These are phyloP conservation scores for Monomorium pharaonis DNA, from an alignment of 1,140 invertebrate species.

Conservation along the genomic window DNA sequence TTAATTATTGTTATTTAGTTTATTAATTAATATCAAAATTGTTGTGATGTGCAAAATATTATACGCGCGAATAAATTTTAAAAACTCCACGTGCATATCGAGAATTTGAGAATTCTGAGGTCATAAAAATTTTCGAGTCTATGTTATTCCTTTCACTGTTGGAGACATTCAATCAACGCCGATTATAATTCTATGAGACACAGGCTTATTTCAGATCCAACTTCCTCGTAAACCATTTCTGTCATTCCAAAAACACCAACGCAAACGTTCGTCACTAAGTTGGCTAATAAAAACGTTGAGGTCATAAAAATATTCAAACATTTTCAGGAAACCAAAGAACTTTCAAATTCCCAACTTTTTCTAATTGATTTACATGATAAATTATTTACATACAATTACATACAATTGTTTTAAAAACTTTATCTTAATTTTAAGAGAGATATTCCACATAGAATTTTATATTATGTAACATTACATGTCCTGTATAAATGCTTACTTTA, in stretches of 20 bases:
- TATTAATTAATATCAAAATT: not conserved
- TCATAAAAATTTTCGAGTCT: slow-evolving; percentile 19
- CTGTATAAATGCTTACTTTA: not conserved
- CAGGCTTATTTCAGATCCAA: slow-evolving; percentile 63
- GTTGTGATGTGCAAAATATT: not conserved
- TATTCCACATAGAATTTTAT: not conserved
- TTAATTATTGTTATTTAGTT: not conserved
- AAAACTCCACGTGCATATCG: not conserved
- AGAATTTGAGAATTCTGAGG: slow-evolving; percentile 28
- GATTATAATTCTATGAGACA: slow-evolving; percentile 53
- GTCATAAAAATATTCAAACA: not conserved
- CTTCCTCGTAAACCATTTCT: slow-evolving; percentile 55
- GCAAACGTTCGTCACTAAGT: slow-evolving; percentile 26
- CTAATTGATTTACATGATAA: too few relatives aligned
- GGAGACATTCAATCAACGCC: slow-evolving; percentile 39
- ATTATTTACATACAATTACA: not conserved
- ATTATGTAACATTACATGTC: not conserved
- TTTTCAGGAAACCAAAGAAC: not conserved
- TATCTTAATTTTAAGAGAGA: not conserved
- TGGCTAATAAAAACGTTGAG: slow-evolving; percentile 20
- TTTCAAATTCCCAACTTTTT: not conserved
- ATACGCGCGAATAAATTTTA: not conserved
- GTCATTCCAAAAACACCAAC: slow-evolving; percentile 19
- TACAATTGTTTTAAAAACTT: not conserved
- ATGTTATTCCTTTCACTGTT: slow-evolving; percentile 15